These are phyloP conservation scores for Halocaridina rubra DNA, from an alignment of 2,888 invertebrate genomes.

Conservation along the genomic window DNA sequence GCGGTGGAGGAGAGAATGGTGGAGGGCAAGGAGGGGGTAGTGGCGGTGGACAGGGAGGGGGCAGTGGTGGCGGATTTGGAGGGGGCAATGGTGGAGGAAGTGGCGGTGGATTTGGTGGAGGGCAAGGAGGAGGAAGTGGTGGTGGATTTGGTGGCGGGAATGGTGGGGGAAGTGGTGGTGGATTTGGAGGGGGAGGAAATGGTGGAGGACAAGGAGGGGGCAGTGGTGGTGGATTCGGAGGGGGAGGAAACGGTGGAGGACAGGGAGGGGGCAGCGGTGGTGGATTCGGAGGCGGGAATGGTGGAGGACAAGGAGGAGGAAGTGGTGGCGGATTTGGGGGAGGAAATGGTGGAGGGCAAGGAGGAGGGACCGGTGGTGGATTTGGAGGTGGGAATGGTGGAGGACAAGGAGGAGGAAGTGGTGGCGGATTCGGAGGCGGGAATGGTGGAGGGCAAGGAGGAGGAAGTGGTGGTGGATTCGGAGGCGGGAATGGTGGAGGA, in stretches of 20 bases:
- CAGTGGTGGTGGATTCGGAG: background rate
- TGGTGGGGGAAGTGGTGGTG: background rate
- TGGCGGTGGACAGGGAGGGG: background rate
- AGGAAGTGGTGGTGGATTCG: background rate
- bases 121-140: background rate
- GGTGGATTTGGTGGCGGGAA: background rate
- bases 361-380: no score
- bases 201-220: background rate
- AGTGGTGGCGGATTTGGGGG: no score
- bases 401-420: background rate
- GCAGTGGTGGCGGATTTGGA: background rate
- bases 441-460: background rate
- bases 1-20: background rate
- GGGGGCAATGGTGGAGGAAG: background rate
- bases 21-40: background rate
- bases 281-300: no score
- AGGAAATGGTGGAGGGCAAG: no score
- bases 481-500: background rate
- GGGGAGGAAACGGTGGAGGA: background rate
- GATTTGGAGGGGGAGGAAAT: background rate
- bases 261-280: background rate
- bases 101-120: background rate
- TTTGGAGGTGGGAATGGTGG: background rate
- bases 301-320: background rate
- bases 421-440: background rate